phyloP scores from a whole-genome alignment of 2,113 vertebrate genomes.

The Urocynchramus pylzowi region DNA sequence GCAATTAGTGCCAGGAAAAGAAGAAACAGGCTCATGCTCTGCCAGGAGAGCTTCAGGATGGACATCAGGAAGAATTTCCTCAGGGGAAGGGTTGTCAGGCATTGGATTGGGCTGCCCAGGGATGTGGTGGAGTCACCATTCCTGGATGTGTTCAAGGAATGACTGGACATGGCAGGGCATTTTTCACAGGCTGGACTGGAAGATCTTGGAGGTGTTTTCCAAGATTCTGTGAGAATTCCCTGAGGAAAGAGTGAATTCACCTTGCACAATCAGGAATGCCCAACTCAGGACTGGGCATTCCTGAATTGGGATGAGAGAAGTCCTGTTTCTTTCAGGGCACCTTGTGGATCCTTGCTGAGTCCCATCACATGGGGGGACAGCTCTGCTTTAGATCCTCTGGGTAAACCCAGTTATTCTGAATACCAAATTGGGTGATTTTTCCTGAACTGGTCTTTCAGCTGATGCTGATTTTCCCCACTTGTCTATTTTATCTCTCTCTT shows the following conservation, averaged over 20 bases:
- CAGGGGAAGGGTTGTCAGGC: background rate
- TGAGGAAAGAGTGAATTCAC: background rate
- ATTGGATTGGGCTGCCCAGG: background rate
- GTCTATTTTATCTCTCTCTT: background rate
- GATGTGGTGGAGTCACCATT: background rate
- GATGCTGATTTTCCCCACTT: background rate
- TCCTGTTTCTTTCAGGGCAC: background rate
- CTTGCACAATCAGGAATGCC: background rate
- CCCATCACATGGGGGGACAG: background rate
- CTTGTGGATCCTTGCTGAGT: background rate
- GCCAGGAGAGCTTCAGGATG: background rate
- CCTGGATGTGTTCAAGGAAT: background rate
- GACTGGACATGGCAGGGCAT: rapidly evolving
- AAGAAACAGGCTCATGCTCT: background rate
- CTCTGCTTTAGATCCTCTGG: background rate
- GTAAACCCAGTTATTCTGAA: background rate
- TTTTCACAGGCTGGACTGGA: rapidly evolving
- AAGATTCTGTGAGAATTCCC: background rate
- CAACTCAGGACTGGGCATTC: background rate
- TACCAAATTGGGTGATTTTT: background rate
- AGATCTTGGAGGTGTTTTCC: background rate
- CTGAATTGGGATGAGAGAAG: too few species aligned
- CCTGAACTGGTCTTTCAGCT: background rate
- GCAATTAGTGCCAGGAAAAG: background rate
- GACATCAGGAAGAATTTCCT: background rate